Evolutionary conservation across 2,888 invertebrate genomes (phyloP).

Genomic region (Nephrotoma flavescens): DNA sequence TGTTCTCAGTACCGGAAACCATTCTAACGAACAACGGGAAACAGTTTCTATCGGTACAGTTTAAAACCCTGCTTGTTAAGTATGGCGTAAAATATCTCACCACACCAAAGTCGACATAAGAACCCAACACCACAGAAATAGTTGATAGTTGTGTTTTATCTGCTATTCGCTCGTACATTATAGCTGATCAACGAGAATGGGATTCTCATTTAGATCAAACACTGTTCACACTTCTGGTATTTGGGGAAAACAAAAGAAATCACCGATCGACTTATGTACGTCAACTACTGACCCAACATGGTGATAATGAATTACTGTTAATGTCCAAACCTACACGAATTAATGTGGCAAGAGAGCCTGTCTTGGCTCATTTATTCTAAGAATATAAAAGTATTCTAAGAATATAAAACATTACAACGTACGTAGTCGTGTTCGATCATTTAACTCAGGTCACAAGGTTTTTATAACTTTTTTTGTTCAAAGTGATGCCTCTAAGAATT

Average conservation of each 20-base stretch:
- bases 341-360: neutral
- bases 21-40: neutral
- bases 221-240: no score
- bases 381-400: neutral
- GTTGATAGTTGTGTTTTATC: neutral
- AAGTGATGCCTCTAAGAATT: no score
- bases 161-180: neutral
- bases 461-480: no score
- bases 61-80: neutral
- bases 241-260: neutral
- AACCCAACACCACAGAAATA: neutral
- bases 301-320: neutral
- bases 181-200: neutral
- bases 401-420: no score
- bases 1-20: no score
- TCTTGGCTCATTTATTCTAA: neutral
- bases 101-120: neutral
- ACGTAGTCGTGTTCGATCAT: no score
- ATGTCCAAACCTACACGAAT: neutral
- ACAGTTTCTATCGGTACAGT: neutral
- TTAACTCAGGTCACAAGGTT: no score
- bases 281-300: neutral
- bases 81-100: neutral
- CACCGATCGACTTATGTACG: neutral
- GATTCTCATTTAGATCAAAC: neutral